Evolutionary conservation across 1,140 invertebrate species (phyloP), one percentile per base, ranked within the genome.

Genomic region (Orius insidiosus): DNA sequence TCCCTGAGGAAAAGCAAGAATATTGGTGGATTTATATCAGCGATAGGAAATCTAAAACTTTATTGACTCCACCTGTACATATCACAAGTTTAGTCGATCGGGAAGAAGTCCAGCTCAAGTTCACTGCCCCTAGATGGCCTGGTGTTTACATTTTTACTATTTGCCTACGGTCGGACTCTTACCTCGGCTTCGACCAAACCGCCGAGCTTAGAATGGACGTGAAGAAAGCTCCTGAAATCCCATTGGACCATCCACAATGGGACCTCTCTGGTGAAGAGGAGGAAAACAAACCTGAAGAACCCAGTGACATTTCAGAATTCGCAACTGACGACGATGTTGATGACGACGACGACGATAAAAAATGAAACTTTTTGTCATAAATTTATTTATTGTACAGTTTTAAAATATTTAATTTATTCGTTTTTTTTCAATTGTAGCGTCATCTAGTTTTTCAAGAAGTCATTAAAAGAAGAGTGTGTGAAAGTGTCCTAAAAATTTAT

Each of bases 21-120:
- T 96, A 87, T 61, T 99, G 95, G 95, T 98, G 93, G 92, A 80
- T 94, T 15, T 98, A 98, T 63, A 79, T 98, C 48, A 84, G 85
- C 62, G 94, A 98, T 66, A 75, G 85, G 47, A 97, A 97, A 64
- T 84, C 80, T 49, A 76, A 80, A 52, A 80, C 82, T 39, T 65
- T 98, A 39, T 72, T 96, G 14, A 93, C 93, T 33, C 77, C 84
- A 41, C 90, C 94, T 34, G 81, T 85, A 59, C 80, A 94, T 54
- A 76, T 97, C n/a, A 89, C 84, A 16, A 78, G 79, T 59, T 67
- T 89, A 33, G 74, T 83, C 16, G 71, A 80, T 54, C 64, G 71
- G 47, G 80, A 86, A 63, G 78, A 95, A 71, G 73, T 96, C 50
- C 86, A 95, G 62, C 68, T 98, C 47, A 85, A 89, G 58, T 98